Conservation (phyloP, 2,113 vertebrate species). For the Perccottus glenii region DNA sequence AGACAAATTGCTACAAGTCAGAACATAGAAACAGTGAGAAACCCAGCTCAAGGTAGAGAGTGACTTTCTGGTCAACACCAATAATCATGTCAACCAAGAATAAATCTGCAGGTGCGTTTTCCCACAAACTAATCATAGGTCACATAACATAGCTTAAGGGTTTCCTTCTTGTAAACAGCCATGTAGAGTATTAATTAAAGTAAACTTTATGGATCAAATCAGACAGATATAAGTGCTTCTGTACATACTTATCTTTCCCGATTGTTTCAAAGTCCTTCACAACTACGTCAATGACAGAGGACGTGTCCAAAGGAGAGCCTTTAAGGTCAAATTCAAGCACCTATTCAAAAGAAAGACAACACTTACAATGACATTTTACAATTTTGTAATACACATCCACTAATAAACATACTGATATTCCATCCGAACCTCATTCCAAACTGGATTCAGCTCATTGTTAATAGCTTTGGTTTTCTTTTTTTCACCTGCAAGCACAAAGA, state of each 20-base stretch:
- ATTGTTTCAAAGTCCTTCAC: constrained; percentile 98
- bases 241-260: constrained; percentile 94
- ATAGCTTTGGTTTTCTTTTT: constrained; percentile 97
- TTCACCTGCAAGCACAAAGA: constrained; percentile 79
- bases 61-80: neutral
- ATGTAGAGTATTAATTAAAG: neutral
- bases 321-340: constrained; percentile 93
- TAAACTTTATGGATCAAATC: too few species aligned
- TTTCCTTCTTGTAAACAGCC: neutral
- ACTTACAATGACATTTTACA: neutral
- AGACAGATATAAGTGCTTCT: neutral
- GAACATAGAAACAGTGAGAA: constrained; percentile 46
- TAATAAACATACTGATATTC: neutral
- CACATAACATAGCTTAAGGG: neutral
- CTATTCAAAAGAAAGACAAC: constrained; percentile 68
- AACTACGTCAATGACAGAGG: constrained; percentile 85
- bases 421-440: constrained; percentile 92
- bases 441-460: constrained; percentile 90
- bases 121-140: neutral
- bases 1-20: constrained; percentile 57
- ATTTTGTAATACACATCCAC: neutral
- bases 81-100: too few species aligned
- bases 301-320: constrained; percentile 84
- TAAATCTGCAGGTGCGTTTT: neutral
- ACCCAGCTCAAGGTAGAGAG: neutral